These are phyloP conservation scores for Drosophila aldrichi DNA, from an alignment of 2,888 invertebrate species.

Conservation along the genomic window DNA sequence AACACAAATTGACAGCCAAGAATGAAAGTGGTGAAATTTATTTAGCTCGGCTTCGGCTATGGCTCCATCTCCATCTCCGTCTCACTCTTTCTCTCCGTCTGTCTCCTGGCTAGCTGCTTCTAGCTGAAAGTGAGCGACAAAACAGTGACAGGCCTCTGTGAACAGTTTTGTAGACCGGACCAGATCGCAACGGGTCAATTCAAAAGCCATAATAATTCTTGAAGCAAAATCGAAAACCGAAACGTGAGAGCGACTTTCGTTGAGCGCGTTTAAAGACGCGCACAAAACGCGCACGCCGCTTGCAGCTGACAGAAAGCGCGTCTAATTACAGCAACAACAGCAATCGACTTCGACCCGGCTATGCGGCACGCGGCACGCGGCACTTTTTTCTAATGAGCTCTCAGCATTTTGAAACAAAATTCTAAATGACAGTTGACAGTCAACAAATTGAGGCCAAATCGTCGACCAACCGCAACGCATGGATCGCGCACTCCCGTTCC, in stretches of 20 bases:
- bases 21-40: conserved; percentile 75
- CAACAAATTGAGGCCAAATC: conserved; percentile 55
- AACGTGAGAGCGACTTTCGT: conserved; percentile 67
- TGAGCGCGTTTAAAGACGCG: conserved; percentile 48
- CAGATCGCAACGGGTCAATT: conserved; percentile 49
- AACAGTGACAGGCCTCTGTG: conserved; percentile 47
- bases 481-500: conserved; percentile 7
- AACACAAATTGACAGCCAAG: conserved; percentile 72
- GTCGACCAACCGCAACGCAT: conserved; percentile 32
- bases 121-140: conserved; percentile 65
- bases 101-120: conserved; percentile 13
- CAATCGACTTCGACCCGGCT: conserved; percentile 10
- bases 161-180: conserved; percentile 27
- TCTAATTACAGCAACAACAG: conserved; percentile 50
- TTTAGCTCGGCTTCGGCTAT: conserved; percentile 31
- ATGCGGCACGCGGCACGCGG: conserved; percentile 60
- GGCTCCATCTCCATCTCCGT: conserved; percentile 13
- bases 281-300: conserved; percentile 35
- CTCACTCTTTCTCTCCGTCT: not conserved
- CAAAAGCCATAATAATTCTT: conserved; percentile 63
- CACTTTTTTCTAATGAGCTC: conserved; percentile 64
- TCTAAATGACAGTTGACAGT: conserved; percentile 59
- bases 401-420: conserved; percentile 31
- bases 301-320: conserved; percentile 63
- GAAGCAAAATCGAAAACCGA: conserved; percentile 55